A percentile compares a stretch with the other conserved stretches of the same genome.
phyloP scores from a whole-genome alignment of 2,888 invertebrate species.

The Dorcus parallelipipedus region DNA sequence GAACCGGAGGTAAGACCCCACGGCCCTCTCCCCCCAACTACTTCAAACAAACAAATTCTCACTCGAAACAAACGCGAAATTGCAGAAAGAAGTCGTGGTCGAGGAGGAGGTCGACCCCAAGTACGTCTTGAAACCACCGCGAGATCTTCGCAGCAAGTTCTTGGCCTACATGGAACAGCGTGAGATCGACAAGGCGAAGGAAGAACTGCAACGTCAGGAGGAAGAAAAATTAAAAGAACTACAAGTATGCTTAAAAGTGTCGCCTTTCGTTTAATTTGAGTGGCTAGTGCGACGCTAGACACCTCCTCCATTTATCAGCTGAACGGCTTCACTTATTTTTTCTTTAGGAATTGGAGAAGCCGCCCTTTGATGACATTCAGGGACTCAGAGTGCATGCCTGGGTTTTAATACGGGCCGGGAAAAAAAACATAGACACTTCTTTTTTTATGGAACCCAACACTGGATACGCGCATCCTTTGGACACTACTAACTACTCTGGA shows the following conservation, averaged over 20 bases:
- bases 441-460: slow-evolving; percentile 85
- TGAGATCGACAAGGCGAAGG: slow-evolving; percentile 44
- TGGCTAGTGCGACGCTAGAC: background rate
- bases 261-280: background rate
- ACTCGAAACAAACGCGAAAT: background rate
- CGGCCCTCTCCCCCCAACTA: too few species aligned
- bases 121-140: slow-evolving; percentile 54
- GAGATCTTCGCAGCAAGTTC: slow-evolving; percentile 58
- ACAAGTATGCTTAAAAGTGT: slow-evolving; percentile 10
- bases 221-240: slow-evolving; percentile 34
- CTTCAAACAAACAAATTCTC: background rate
- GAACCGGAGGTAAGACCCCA: slow-evolving; percentile 37
- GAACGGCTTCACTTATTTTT: background rate
- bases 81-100: slow-evolving; percentile 31
- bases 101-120: slow-evolving; percentile 38
- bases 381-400: slow-evolving; percentile 78
- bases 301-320: too few species aligned
- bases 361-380: slow-evolving; percentile 62
- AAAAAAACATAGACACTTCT: slow-evolving; percentile 58
- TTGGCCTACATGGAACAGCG: slow-evolving; percentile 54
- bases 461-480: slow-evolving; percentile 61
- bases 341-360: slow-evolving; percentile 60
- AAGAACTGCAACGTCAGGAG: slow-evolving; percentile 35
- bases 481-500: slow-evolving; percentile 63
- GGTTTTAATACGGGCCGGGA: slow-evolving; percentile 67